Percentiles rank a stretch among this genome's conserved stretches.
phyloP scores from a whole-genome alignment of 1,140 invertebrate species.

The Chelonus insularis region DNA sequence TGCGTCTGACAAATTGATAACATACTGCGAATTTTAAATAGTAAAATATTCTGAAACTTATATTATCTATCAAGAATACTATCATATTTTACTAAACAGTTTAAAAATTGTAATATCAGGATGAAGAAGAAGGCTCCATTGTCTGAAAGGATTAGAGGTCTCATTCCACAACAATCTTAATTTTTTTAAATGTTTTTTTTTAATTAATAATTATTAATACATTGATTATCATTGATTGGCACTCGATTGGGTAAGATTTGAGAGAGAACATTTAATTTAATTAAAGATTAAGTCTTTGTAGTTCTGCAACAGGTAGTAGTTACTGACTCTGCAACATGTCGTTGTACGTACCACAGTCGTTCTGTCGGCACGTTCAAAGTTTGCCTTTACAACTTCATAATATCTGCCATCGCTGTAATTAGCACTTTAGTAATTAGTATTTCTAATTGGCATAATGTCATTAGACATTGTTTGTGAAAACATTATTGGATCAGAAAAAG shows the following conservation, averaged over 20 bases:
- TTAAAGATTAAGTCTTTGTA: constrained; percentile 96
- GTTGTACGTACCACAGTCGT: constrained; percentile 94
- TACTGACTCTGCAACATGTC: constrained; percentile 88
- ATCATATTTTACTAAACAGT: no score
- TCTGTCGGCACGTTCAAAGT: constrained; percentile 97
- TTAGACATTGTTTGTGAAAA: no score
- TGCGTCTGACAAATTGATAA: constrained; percentile 4
- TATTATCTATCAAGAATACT: no score
- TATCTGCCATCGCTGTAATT: constrained; percentile 91
- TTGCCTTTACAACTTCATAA: constrained; percentile 98
- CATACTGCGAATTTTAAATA: not conserved
- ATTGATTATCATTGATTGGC: not conserved
- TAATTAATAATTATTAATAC: no score
- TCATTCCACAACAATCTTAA: no score
- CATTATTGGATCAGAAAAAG: no score
- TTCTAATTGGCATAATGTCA: no score
- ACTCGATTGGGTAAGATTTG: not conserved
- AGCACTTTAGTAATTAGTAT: not conserved
- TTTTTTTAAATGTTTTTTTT: no score
- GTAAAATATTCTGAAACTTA: no score
- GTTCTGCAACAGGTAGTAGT: constrained; percentile 87
- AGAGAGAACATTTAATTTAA: constrained; percentile 59
- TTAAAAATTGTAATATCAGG: no score
- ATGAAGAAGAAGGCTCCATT: no score
- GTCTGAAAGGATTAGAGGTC: no score